Conservation (phyloP, 1,140 invertebrate species). For the Pogonognathellus flavescens region DNA sequence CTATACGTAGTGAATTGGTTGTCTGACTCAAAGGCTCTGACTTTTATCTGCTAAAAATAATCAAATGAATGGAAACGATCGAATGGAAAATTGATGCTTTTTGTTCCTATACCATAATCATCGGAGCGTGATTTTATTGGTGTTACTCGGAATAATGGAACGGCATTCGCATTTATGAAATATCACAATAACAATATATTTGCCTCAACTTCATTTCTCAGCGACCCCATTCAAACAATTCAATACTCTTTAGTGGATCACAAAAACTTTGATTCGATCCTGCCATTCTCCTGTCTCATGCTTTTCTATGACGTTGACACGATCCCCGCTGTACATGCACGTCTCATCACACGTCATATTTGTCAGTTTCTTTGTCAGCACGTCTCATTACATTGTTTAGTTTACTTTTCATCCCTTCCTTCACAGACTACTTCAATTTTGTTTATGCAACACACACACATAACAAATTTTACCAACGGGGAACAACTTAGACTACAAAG, state of each 20-base stretch:
- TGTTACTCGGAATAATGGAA: slow-evolving; percentile 52
- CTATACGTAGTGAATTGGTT: too few species aligned
- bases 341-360: slow-evolving; percentile 43
- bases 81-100: slow-evolving; percentile 64
- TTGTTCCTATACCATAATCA: slow-evolving; percentile 60
- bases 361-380: not conserved
- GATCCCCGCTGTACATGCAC: not conserved
- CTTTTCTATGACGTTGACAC: not conserved
- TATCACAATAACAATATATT: slow-evolving; percentile 46
- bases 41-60: slow-evolving; percentile 58
- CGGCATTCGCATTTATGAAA: slow-evolving; percentile 51
- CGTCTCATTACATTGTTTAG: slow-evolving; percentile 39
- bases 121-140: slow-evolving; percentile 62
- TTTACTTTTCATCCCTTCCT: not conserved
- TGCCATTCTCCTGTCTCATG: not conserved
- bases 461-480: too few species aligned
- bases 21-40: not conserved
- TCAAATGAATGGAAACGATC: slow-evolving; percentile 62
- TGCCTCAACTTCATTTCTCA: slow-evolving; percentile 49
- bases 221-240: slow-evolving; percentile 48
- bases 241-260: slow-evolving; percentile 45
- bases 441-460: too few species aligned
- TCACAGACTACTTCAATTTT: too few species aligned
- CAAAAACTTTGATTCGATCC: slow-evolving; percentile 20
- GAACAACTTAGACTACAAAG: too few species aligned